Evolutionary conservation across 2,888 invertebrate genomes (phyloP).

Genomic region (Yponomeuta evonymella): DNA sequence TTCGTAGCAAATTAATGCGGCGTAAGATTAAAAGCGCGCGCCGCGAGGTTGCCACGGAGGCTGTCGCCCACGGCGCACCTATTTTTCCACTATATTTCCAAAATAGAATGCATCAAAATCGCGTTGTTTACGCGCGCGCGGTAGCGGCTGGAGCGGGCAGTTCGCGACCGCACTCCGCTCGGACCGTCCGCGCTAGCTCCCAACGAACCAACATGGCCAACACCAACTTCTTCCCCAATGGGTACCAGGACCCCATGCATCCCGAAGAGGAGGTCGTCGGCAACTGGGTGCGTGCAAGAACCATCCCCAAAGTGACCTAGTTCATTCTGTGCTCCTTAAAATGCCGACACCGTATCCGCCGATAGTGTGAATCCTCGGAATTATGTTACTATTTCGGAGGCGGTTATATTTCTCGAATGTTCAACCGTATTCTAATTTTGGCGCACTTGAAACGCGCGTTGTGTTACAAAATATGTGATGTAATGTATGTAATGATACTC

Average conservation of each 20-base stretch:
- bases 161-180: constrained; percentile 59
- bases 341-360: constrained; percentile 18
- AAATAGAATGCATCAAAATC: constrained; percentile 74
- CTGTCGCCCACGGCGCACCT: constrained; percentile 60
- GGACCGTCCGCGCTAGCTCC: constrained; percentile 36
- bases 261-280: constrained; percentile 76
- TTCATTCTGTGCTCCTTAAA: constrained; percentile 5
- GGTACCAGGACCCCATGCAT: constrained; percentile 71
- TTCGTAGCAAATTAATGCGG: background rate
- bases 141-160: constrained; percentile 62
- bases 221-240: constrained; percentile 72
- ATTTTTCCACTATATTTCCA: constrained; percentile 69
- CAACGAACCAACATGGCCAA: constrained; percentile 58
- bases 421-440: constrained; percentile 51
- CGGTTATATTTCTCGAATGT: constrained; percentile 22
- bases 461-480: constrained; percentile 67
- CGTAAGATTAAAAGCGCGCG: constrained; percentile 1
- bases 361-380: constrained; percentile 25
- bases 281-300: constrained; percentile 73
- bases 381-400: constrained; percentile 25
- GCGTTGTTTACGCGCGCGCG: constrained; percentile 66
- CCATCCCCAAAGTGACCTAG: constrained; percentile 2
- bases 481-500: constrained; percentile 60
- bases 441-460: constrained; percentile 53
- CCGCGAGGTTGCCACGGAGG: constrained; percentile 30